Base-by-base conservation (phyloP, 2,797 vertebrate genomes). In the Taenioides sp. region DNA sequence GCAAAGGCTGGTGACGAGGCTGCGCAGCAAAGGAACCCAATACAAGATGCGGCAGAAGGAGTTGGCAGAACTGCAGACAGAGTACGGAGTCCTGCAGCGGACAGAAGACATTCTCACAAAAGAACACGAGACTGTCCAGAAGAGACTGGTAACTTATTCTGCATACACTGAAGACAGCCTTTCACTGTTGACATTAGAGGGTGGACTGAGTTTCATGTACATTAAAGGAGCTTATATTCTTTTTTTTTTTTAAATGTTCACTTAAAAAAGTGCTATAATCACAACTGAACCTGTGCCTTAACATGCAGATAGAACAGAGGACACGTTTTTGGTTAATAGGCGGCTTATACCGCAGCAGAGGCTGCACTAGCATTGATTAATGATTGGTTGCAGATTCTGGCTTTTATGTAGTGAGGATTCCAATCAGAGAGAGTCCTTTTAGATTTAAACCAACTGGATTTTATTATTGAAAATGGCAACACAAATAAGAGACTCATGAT, bases 31-130 rank as follows among this genome's bases (percentile, higher is more conserved):
- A 90, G 96, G 90, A 83, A 95, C 95, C 0, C 57, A 93, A 4
- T 96, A 94, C 88, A 98, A 98, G 88, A 98, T 96, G 93, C 97
- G 95, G 77, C 93, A 95, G 0, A 94, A 94, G 82, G 96, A 97
- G 86, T 92, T 99, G 0, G 91, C 96, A 1, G 96, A 96, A 79
- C 87, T 97, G 69, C 95, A 94, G 57, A 94, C 93, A 0, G 97
- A 99, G 80, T 96, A 87, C 1, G 97, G 97, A 12, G 92, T 98
- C 72, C 92, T 99, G 23, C 96, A 98, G 86, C 93, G 97, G 65
- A 98, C 97, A 0, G 96, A 97, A 80, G 97, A 98, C 83, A 92
- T 99, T 64, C 93, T 99, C 47, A 95, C 86, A 67, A 94, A 97
- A 80, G 93, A 90, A 67, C 94, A 96, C 2, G 93, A 97, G 65